phyloP scores from a whole-genome alignment of 1,140 invertebrate genomes.

The Bombus affinis region DNA sequence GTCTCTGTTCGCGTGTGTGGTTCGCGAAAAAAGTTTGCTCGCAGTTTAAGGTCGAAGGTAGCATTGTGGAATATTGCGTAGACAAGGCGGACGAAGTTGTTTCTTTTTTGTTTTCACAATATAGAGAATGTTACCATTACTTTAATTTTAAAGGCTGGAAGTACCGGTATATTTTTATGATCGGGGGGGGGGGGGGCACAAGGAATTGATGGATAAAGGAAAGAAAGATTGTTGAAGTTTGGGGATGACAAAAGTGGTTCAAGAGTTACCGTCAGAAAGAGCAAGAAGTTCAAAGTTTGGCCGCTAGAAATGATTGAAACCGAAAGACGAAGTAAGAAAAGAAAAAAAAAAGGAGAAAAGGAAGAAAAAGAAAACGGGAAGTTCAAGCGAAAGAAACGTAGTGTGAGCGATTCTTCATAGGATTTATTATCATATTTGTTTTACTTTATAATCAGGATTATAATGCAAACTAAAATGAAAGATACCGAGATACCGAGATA shows the following conservation, averaged over 20 bases:
- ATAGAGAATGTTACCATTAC: background rate
- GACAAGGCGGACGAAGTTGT: background rate
- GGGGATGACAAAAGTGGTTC: background rate
- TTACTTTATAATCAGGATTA: background rate
- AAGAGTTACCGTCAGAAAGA: background rate
- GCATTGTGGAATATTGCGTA: too few relatives aligned
- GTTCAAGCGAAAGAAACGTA: background rate
- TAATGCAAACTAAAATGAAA: background rate
- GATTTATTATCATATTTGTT: background rate
- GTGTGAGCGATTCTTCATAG: background rate
- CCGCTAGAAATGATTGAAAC: background rate
- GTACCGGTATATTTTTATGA: background rate
- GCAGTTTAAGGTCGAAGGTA: too few relatives aligned
- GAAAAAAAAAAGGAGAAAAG: too few relatives aligned
- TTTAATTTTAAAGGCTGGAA: background rate
- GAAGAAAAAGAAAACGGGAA: background rate
- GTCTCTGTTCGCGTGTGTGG: background rate
- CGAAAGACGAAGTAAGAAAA: background rate
- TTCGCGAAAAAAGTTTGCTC: background rate
- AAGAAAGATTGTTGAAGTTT: background rate
- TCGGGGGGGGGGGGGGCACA: background rate
- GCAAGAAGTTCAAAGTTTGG: background rate
- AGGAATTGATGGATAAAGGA: background rate
- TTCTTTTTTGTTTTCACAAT: background rate
- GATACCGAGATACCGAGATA: background rate